These are phyloP conservation scores for Propithecus deckenii DNA, from an alignment of 2,797 vertebrate species.

Conservation along the genomic window DNA sequence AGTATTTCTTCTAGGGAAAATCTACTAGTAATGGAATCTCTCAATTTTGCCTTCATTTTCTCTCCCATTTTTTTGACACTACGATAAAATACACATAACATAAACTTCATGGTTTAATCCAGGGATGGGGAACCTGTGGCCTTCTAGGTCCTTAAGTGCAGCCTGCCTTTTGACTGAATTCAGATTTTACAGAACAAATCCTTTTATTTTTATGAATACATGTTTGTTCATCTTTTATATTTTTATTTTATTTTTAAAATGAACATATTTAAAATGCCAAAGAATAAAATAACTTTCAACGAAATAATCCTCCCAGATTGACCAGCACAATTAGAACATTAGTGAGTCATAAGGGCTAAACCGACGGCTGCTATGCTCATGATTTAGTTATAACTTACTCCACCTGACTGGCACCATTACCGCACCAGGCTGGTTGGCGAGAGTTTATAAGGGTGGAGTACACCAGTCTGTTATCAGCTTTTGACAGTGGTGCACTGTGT, in stretches of 20 bases:
- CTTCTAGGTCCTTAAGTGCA: not conserved
- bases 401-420: not conserved
- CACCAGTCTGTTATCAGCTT: not conserved
- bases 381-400: not conserved
- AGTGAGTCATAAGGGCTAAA: no score
- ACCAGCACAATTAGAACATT: no score
- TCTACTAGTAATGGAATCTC: not conserved
- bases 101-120: not conserved
- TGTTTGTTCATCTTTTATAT: not conserved
- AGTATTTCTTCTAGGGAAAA: not conserved
- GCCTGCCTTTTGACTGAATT: not conserved
- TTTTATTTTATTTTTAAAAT: not conserved
- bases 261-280: not conserved
- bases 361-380: no score
- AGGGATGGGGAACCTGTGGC: not conserved
- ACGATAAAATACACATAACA: not conserved
- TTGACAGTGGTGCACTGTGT: not conserved
- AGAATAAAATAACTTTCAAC: no score
- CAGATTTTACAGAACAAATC: not conserved
- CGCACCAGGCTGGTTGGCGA: not conserved
- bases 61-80: not conserved
- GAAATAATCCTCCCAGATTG: no score
- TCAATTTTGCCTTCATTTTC: not conserved
- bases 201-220: not conserved
- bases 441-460: not conserved